A percentile compares a stretch with the other conserved stretches of the same genome.
Evolutionary conservation across 2,888 invertebrate genomes (phyloP).

Genomic region (Endotricha flammealis): DNA sequence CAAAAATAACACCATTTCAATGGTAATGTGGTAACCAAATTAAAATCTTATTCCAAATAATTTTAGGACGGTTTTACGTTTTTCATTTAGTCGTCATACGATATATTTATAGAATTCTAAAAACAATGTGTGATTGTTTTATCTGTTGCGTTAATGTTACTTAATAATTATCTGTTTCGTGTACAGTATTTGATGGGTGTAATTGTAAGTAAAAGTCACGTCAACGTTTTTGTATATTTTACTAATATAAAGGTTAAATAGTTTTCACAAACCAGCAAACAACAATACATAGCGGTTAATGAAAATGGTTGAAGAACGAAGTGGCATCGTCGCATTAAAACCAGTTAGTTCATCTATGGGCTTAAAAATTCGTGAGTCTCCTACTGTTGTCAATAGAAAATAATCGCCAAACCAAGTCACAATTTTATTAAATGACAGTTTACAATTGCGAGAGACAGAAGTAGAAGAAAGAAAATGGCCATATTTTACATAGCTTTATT

Average conservation of each 20-base stretch:
- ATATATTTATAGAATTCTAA: slow-evolving; percentile 15
- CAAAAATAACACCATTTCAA: slow-evolving; percentile 38
- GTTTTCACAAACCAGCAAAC: too few relatives aligned
- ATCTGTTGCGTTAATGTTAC: slow-evolving; percentile 64
- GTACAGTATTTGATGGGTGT: slow-evolving; percentile 51
- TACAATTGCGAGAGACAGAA: too few relatives aligned
- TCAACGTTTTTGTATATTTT: too few relatives aligned
- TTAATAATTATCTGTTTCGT: slow-evolving; percentile 69
- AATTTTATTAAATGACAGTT: too few relatives aligned
- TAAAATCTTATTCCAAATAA: slow-evolving; percentile 16
- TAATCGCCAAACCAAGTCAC: too few relatives aligned
- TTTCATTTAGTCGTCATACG: background rate
- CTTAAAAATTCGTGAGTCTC: too few relatives aligned
- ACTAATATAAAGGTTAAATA: too few relatives aligned
- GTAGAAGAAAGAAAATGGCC: slow-evolving; percentile 13
- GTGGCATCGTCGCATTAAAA: too few relatives aligned
- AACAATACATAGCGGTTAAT: too few relatives aligned
- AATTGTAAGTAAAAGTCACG: slow-evolving; percentile 52
- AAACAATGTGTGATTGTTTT: slow-evolving; percentile 52
- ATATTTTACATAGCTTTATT: slow-evolving; percentile 1
- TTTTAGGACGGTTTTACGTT: slow-evolving; percentile 19
- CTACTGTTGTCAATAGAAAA: too few relatives aligned
- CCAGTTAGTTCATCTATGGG: too few relatives aligned
- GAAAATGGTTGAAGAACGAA: too few relatives aligned
- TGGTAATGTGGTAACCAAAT: slow-evolving; percentile 15